These are phyloP conservation scores for Neodiprion virginianus DNA, from an alignment of 1,140 invertebrate species.

Conservation along the genomic window DNA sequence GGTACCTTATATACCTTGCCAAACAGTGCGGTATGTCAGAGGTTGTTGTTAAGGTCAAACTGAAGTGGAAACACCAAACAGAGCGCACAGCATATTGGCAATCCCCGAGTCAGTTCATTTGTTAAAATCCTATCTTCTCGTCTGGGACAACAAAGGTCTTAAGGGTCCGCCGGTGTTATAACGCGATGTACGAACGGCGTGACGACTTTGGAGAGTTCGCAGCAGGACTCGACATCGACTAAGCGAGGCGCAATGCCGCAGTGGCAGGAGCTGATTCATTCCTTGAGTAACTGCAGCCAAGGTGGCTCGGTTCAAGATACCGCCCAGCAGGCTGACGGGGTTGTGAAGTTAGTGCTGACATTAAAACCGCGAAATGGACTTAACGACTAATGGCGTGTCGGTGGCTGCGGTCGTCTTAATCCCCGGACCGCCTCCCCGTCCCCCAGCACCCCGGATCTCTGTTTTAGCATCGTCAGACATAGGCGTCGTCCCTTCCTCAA, in stretches of 20 bases:
- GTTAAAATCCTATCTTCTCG: too few relatives aligned
- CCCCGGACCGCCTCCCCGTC: constrained; percentile 22
- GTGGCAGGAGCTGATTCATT: constrained; percentile 28
- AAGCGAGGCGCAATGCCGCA: constrained; percentile 35
- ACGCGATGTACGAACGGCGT: too few relatives aligned
- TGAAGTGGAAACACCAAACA: neutral
- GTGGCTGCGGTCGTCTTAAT: constrained; percentile 28
- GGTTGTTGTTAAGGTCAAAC: neutral
- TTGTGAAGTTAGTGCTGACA: constrained; percentile 39
- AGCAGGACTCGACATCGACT: constrained; percentile 19
- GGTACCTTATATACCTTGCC: neutral
- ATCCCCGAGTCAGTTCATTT: neutral
- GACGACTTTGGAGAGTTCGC: too few relatives aligned
- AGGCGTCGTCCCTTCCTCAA: constrained; percentile 17
- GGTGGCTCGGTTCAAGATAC: constrained; percentile 6
- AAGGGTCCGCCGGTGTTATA: too few relatives aligned
- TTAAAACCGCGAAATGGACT: constrained; percentile 40
- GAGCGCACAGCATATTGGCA: too few relatives aligned
- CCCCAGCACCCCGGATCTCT: constrained; percentile 15
- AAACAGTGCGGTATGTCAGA: neutral
- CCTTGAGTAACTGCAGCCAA: neutral
- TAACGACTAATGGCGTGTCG: constrained; percentile 40
- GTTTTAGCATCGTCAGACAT: constrained; percentile 17
- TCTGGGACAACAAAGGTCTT: too few relatives aligned
- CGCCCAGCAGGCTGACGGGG: constrained; percentile 11